Evolutionary conservation across 2,113 vertebrate species (phyloP), one percentile per base, ranked within the genome.

Genomic region (Anas platyrhynchos): DNA sequence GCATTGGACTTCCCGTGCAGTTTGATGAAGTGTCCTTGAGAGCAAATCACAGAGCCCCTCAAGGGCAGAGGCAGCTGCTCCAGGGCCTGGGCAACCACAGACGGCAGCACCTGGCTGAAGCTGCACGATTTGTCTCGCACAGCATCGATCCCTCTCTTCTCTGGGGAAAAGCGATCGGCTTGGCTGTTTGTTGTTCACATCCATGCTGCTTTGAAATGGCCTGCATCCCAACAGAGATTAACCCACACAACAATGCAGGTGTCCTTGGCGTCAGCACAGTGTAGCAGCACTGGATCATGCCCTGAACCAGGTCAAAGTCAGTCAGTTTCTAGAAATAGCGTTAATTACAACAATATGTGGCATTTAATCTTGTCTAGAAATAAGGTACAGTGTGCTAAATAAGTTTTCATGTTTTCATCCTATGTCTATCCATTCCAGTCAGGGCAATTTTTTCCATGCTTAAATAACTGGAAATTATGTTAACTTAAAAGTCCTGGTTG

Each of bases 181-280:
- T 1, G 4, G 63, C 55, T 38, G 8, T 11, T 27, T 23, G 62
- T 38, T 2, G 0, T 5, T 15, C 0, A 7, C 1, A 1, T 16
- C 15, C 2, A 1, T 2, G 7, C 16, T 1, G 20, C 43, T 66
- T 13, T 3, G 43, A 8, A 4, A 16, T 0, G 25, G 43, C 54
- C 69, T 7, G 10, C 8, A 9, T 22, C 54, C 44, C 69, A 25
- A 54, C 65, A 31, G n/a, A 9, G 21, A 5, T 11, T 0, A 11
- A 11, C 3, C 87, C 22, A 7, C 23, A 1, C 27, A 7, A 2
- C 16, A 3, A 4, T 7, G 7, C 0, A 16, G 55, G 78, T 15
- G 71, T 16, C 63, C 55, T 13, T 16, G 48, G 38, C 41, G 56
- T 46, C 46, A 8, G 32, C 4, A 36, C 9, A 15, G 6, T 29